Percentiles rank a stretch among this genome's conserved stretches.
These are phyloP conservation scores for Lasioglossum vierecki DNA, from an alignment of 2,888 invertebrate species.

Conservation along the genomic window DNA sequence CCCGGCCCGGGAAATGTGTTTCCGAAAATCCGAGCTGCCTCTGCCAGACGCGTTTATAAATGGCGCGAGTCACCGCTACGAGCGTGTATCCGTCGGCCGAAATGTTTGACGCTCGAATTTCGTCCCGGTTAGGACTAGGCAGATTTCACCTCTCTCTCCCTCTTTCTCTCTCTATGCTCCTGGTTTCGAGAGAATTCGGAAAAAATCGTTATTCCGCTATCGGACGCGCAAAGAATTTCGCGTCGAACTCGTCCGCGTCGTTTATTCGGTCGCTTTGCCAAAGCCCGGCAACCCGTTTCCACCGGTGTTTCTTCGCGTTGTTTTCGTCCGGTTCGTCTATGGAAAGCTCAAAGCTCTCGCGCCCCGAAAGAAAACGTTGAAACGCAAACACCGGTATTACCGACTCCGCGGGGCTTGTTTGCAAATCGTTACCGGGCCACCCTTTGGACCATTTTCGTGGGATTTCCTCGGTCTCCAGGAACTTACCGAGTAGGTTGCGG, in stretches of 20 bases:
- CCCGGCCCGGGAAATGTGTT: slow-evolving; percentile 41
- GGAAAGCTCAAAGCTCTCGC: slow-evolving; percentile 4
- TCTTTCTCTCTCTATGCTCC: not conserved
- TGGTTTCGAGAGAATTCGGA: slow-evolving; percentile 11
- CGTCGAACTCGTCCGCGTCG: not conserved
- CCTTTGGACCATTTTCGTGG: slow-evolving; percentile 20
- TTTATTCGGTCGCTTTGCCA: not conserved
- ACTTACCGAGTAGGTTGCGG: not conserved
- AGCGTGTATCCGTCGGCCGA: not conserved
- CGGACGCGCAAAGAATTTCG: not conserved
- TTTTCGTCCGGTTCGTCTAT: not conserved
- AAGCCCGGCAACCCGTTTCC: not conserved
- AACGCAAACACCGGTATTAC: slow-evolving; percentile 38
- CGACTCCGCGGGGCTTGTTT: slow-evolving; percentile 46
- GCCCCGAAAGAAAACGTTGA: not conserved
- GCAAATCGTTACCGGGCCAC: slow-evolving; percentile 57
- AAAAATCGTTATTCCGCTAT: slow-evolving; percentile 10
- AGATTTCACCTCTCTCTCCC: not conserved
- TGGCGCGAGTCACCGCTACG: slow-evolving; percentile 11
- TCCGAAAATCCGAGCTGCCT: slow-evolving; percentile 29
- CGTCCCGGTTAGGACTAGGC: not conserved
- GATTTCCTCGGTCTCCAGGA: slow-evolving; percentile 7
- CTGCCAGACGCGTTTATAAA: slow-evolving; percentile 42
- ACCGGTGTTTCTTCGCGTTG: not conserved
- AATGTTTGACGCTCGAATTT: slow-evolving; percentile 21